phyloP scores from a whole-genome alignment of 2,888 invertebrate genomes.

The Epistrophe eligans region DNA sequence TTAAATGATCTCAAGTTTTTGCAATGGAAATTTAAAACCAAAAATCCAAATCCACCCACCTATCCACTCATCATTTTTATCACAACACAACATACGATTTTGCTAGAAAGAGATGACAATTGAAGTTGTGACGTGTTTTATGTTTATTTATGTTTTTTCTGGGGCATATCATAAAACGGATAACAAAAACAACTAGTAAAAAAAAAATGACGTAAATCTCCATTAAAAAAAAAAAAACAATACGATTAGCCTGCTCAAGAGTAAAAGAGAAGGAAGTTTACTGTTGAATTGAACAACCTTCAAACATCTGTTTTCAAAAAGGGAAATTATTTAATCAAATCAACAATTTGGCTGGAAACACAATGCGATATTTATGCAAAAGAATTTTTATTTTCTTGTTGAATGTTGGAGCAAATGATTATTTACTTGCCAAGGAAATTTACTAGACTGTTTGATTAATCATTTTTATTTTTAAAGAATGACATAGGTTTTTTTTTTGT shows the following conservation, averaged over 20 bases:
- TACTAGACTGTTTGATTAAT: constrained; percentile 9
- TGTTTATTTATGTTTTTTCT: constrained; percentile 73
- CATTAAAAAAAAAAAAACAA: background rate
- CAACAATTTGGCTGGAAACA: constrained; percentile 55
- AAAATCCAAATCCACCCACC: too few species aligned
- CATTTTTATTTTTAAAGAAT: constrained; percentile 50
- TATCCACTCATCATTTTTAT: too few species aligned
- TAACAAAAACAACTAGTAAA: constrained; percentile 4
- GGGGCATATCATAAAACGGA: constrained; percentile 17
- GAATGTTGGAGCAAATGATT: background rate
- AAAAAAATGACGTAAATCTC: background rate
- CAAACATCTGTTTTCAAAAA: constrained; percentile 19
- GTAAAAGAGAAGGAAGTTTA: background rate
- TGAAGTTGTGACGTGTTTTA: constrained; percentile 33
- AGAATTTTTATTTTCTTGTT: background rate
- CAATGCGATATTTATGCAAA: background rate
- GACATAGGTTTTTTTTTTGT: constrained; percentile 19
- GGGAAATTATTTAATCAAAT: constrained; percentile 38
- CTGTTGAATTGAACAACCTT: constrained; percentile 7
- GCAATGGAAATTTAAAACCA: background rate
- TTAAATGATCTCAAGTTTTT: background rate
- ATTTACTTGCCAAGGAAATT: background rate
- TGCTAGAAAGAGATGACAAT: constrained; percentile 79
- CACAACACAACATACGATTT: constrained; percentile 80
- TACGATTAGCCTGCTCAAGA: background rate